Evolutionary conservation across 2,888 invertebrate genomes (phyloP).

Genomic region (Pegoplata infirma): DNA sequence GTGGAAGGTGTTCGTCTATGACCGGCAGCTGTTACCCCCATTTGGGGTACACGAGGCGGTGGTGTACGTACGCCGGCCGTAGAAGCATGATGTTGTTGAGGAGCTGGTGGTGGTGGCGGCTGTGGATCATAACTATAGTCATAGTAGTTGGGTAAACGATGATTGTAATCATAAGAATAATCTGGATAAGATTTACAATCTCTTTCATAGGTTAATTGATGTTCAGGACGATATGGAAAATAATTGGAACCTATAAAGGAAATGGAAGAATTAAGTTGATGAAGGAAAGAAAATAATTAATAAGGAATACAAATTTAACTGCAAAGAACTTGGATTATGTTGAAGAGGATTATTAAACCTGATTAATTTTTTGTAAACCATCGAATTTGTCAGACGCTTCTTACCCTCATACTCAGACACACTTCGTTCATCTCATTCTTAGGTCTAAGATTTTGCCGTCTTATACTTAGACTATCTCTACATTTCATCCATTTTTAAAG

Average conservation of each 20-base stretch:
- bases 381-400: too few relatives aligned
- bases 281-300: too few relatives aligned
- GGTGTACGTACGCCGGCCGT: constrained; percentile 71
- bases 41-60: constrained; percentile 77
- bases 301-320: too few relatives aligned
- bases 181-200: constrained; percentile 78
- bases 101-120: constrained; percentile 64
- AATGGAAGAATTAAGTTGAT: too few relatives aligned
- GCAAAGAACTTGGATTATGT: too few relatives aligned
- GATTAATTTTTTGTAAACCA: too few relatives aligned
- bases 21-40: constrained; percentile 77
- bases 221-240: constrained; percentile 77
- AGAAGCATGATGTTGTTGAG: constrained; percentile 57
- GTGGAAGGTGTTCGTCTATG: constrained; percentile 90
- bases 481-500: too few relatives aligned
- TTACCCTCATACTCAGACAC: too few relatives aligned
- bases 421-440: too few relatives aligned
- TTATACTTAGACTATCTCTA: too few relatives aligned
- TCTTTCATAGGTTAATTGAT: constrained; percentile 75
- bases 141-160: constrained; percentile 75
- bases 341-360: too few relatives aligned
- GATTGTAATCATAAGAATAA: constrained; percentile 76
- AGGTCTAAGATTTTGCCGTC: too few relatives aligned
- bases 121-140: constrained; percentile 74
- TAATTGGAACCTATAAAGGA: constrained; percentile 77